Base-by-base conservation (phyloP, 2,797 vertebrate genomes). In the Muraenolepis orangiensis region DNA sequence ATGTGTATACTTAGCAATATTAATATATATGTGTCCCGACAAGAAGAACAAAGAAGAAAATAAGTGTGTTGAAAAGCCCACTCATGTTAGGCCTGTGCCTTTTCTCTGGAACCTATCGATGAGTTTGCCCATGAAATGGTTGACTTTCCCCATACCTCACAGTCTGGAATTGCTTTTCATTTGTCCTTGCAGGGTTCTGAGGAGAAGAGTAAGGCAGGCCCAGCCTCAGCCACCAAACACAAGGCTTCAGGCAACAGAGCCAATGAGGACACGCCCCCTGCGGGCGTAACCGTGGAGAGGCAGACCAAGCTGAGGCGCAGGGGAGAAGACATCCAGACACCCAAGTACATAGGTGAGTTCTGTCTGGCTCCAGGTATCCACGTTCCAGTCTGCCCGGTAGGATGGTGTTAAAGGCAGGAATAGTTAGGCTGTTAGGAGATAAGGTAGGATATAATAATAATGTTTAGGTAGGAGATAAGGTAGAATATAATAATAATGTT, bases 251-350 rank as follows among this genome's bases (percentile, higher is more conserved):
- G 88, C 3, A 90, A 80, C 74, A 96, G 93, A 85, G 86, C 81
- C 12, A 96, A 93, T 77, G 93, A 87, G 38, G 61, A 71, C 0
- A 0, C 80, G 0, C 51, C 84, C 16, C 51, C 51, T 8, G 51
- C 5, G 51, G 10, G n/a, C 51, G 8, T 6, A 2, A n/a, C 8
- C 16, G 78, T 10, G 3, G 72, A 85, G 46, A 89, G 94, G 87
- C 79, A 89, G 38, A 96, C 95, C 4, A 87, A 92, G 4, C 29
- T 99, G 12, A 95, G 92, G 68, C 91, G 91, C 40, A 90, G 96
- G 8, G 95, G 93, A 72, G 93, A 96, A 75, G 87, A 92, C 0
- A 88, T 94, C 0, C 85, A 91, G 0, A 76, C 80, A 12, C 76
- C 80, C 7, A 79, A 72, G 2, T 96, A 89, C 74, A 94, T 95